These are phyloP conservation scores for Rhabdomys pumilio DNA, from an alignment of 2,797 vertebrate species.

Conservation along the genomic window DNA sequence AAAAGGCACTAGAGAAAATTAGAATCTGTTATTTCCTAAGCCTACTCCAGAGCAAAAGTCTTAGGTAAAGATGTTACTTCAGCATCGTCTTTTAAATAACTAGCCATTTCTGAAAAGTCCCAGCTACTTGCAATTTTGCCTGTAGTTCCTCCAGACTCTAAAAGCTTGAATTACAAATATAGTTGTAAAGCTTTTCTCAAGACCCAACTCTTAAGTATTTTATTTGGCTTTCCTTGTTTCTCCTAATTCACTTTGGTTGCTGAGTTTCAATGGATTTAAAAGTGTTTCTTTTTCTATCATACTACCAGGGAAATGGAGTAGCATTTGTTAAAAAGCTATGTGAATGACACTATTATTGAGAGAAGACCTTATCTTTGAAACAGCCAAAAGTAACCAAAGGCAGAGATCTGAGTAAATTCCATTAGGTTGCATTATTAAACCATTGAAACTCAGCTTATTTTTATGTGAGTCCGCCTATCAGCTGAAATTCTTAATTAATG, in stretches of 20 bases:
- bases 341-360: conserved; percentile 83
- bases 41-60: conserved; percentile 37
- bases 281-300: conserved; percentile 85
- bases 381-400: conserved; percentile 17
- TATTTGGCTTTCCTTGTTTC: conserved; percentile 87
- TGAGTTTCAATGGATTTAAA: conserved; percentile 83
- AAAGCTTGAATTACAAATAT: conserved; percentile 84
- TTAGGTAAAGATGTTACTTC: conserved; percentile 17
- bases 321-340: conserved; percentile 74
- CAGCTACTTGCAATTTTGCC: conserved; percentile 56
- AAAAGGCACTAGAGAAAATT: conserved; percentile 60
- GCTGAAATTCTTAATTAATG: conserved; percentile 1
- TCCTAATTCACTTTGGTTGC: conserved; percentile 85
- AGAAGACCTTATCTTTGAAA: conserved; percentile 16
- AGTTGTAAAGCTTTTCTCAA: conserved; percentile 84
- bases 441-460: conserved; percentile 79
- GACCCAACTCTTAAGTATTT: conserved; percentile 86
- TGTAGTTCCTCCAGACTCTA: conserved; percentile 39
- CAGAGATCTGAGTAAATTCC: conserved; percentile 83
- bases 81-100: conserved; percentile 51
- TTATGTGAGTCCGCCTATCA: background rate
- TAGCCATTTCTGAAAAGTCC: conserved; percentile 65
- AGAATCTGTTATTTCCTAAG: conserved; percentile 57
- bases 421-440: conserved; percentile 84
- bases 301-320: conserved; percentile 81